A percentile compares a stretch with the other conserved stretches of the same genome.
phyloP scores from a whole-genome alignment of 1,140 invertebrate species.

The Oedothorax gibbosus region DNA sequence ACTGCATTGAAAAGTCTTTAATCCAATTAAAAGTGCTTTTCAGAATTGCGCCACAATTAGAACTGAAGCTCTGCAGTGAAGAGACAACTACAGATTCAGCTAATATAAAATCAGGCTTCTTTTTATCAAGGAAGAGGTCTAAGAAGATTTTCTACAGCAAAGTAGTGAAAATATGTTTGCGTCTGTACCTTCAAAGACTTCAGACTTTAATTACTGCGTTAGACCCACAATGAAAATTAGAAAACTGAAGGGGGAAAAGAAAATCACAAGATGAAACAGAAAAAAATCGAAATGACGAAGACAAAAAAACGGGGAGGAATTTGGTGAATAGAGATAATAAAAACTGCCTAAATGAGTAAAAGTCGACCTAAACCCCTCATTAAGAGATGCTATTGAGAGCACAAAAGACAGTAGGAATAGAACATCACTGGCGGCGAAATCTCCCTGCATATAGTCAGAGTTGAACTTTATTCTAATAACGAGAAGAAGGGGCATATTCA shows the following conservation, averaged over 20 bases:
- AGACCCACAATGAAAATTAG: slow-evolving; percentile 51
- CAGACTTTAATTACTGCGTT: slow-evolving; percentile 52
- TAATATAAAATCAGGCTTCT: too few relatives aligned
- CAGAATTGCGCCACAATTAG: neutral
- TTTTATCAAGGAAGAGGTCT: neutral
- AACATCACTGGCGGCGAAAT: slow-evolving; percentile 57
- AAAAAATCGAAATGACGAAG: neutral
- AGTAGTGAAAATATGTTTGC: neutral
- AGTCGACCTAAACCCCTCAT: slow-evolving; percentile 55
- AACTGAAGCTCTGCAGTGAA: neutral
- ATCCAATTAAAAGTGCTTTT: slow-evolving; percentile 58
- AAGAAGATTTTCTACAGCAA: slow-evolving; percentile 21
- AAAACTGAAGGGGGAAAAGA: slow-evolving; percentile 17
- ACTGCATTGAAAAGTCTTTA: slow-evolving; percentile 51
- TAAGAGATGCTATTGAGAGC: slow-evolving; percentile 42
- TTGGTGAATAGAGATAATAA: slow-evolving; percentile 18
- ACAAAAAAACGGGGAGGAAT: slow-evolving; percentile 34
- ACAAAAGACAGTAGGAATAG: slow-evolving; percentile 51
- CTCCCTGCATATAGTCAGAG: slow-evolving; percentile 4
- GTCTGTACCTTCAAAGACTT: slow-evolving; percentile 38
- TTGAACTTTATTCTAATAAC: slow-evolving; percentile 57
- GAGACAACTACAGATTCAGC: too few relatives aligned
- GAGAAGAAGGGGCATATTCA: slow-evolving; percentile 51
- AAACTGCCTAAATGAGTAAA: slow-evolving; percentile 38
- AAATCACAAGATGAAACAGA: neutral